Conservation (phyloP, 1,140 invertebrate genomes). For the Drosophila nebulosa region DNA sequence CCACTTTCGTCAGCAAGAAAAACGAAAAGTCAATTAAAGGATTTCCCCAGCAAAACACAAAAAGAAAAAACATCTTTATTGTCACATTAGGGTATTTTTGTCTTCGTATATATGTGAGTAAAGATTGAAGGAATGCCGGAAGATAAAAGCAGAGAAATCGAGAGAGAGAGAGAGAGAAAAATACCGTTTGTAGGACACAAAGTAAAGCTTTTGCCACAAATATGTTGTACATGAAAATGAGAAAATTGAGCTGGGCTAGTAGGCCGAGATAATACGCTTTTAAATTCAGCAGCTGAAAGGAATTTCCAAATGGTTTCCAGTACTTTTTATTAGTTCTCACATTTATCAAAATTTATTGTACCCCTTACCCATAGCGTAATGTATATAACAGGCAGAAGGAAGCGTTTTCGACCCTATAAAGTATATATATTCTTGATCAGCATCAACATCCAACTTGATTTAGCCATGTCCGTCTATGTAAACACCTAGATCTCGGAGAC, state of each 20-base stretch:
- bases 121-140: neutral
- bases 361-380: no score
- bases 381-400: no score
- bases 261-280: neutral
- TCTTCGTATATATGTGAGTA: neutral
- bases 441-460: no score
- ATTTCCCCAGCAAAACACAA: conserved; percentile 32
- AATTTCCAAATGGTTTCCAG: no score
- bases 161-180: neutral
- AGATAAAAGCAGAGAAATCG: conserved; percentile 4
- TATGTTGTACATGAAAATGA: conserved; percentile 41
- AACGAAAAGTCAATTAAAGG: conserved; percentile 73
- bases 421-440: no score
- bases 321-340: no score
- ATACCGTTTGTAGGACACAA: conserved; percentile 20
- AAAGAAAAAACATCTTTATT: conserved; percentile 42
- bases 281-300: neutral
- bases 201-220: conserved; percentile 46
- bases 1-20: conserved; percentile 5
- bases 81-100: conserved; percentile 51
- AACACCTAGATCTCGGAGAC: no score
- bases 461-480: no score
- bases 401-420: no score
- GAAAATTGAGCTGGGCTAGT: neutral
- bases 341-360: no score